Base-by-base conservation (phyloP, 2,113 vertebrate species). In the Oxyruncus cristatus region DNA sequence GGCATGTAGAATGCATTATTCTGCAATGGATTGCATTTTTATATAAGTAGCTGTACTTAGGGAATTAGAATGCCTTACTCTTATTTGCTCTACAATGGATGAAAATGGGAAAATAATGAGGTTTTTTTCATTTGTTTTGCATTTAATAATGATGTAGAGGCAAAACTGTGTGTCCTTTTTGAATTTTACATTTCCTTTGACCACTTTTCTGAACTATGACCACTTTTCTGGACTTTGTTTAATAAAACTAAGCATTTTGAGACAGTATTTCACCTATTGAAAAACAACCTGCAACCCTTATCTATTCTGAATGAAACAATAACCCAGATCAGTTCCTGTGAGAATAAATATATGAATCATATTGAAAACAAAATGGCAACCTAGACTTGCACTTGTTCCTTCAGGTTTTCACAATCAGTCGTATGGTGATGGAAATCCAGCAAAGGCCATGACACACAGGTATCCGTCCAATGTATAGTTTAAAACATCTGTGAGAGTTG, bases 361-460 rank as follows among this genome's bases (percentile, higher is more conserved):
- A 59, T 37, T 42, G 27, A 68, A 88, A 85, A 55, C 23, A 41
- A 85, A 87, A 74, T 22, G 49, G 3, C 18, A 92, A 50, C 30
- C 50, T 88, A 30, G n/a, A 30, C 85, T 24, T 88, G 50, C 87
- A 70, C 46, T 96, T 93, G 12, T 77, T 96, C 77, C 90, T 53
- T 73, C 73, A 97, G 97, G 86, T 91, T 93, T 95, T 87, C 76
- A 8, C 44, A 90, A 66, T 67, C 94, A 96, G 63, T 88, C 58
- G 14, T 68, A 87, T 0, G 33, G 41, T 59, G 74, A 92, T 63
- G 93, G 91, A 94, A 96, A 71, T 20, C 26, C 87, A 55, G 41
- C 56, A 77, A 94, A 96, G 15, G 47, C 62, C 76, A 75, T 71
- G 92, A 68, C 52, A 77, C 91, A 97, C 68, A 97, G 95, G 94